These are phyloP conservation scores for Sinopyrophorus schimmeli DNA, from an alignment of 2,888 invertebrate species.

Conservation along the genomic window DNA sequence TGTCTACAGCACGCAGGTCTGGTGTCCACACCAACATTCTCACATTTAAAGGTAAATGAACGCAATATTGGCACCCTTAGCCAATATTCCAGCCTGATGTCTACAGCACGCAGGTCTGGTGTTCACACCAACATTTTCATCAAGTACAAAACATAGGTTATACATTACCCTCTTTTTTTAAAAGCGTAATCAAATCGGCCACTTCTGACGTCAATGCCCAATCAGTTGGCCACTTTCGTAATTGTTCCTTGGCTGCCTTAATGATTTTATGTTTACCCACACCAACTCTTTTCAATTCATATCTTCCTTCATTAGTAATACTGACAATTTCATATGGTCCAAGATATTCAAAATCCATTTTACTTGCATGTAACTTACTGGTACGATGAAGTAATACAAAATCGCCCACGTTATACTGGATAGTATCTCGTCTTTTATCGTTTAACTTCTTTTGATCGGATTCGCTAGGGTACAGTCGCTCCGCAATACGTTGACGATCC, in stretches of 20 bases:
- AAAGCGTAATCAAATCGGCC: too few species aligned
- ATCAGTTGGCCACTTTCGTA: slow-evolving; percentile 24
- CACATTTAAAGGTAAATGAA: too few species aligned
- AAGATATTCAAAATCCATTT: slow-evolving; percentile 33
- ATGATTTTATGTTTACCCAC: slow-evolving; percentile 19
- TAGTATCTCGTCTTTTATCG: slow-evolving; percentile 26
- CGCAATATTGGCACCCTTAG: too few species aligned
- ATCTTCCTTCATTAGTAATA: slow-evolving; percentile 12
- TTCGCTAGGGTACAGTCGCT: neutral
- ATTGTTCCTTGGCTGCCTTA: slow-evolving; percentile 29
- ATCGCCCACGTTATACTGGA: slow-evolving; percentile 27
- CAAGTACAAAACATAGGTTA: too few species aligned
- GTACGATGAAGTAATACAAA: slow-evolving; percentile 36
- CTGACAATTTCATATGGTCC: slow-evolving; percentile 34
- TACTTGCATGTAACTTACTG: slow-evolving; percentile 34
- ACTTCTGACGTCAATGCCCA: too few species aligned
- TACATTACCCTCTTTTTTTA: too few species aligned
- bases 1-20: too few species aligned
- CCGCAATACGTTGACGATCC: slow-evolving; percentile 25
- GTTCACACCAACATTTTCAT: too few species aligned
- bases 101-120: too few species aligned
- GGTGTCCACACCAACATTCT: too few species aligned
- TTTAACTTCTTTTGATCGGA: slow-evolving; percentile 14
- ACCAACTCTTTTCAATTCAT: slow-evolving; percentile 23
- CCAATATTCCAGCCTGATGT: too few species aligned